Base-by-base conservation (phyloP, 1,140 invertebrate genomes). In the Cylas formicarius region DNA sequence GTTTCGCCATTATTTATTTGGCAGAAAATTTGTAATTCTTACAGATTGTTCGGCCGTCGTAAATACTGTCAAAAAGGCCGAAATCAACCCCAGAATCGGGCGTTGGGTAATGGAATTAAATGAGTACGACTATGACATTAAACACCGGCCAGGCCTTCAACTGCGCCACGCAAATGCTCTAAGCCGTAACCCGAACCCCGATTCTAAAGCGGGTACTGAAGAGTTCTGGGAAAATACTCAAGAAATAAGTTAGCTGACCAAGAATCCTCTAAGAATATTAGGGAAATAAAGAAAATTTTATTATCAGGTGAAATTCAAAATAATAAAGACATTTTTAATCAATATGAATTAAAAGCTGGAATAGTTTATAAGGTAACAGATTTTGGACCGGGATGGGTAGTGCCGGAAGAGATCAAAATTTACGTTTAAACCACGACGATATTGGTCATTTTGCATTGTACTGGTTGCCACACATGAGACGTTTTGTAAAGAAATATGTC, bases 401-500 rank as follows among this genome's bases (percentile, higher is more conserved):
- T 44, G n/a, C 7, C 29, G 7, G 29, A 32, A 32, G n/a, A n/a
- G n/a, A n/a, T n/a, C n/a, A n/a, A n/a, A n/a, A n/a, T n/a, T n/a
- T n/a, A n/a, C n/a, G n/a, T n/a, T n/a, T n/a, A n/a, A n/a, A n/a
- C 42, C 62, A 67, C 38, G 58, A 66, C 20, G 63, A 66, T 6
- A 52, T 53, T 3, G 60, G 62, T 4, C 62, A 62, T 49, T 53
- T 53, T 28, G 55, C 43, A 5, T 39, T 50, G 6, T 51, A 52
- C 32, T 2, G n/a, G n/a, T n/a, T n/a, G n/a, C n/a, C n/a, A n/a
- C n/a, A n/a, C n/a, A n/a, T 32, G 11, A 6, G 29, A 13, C 7
- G 29, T 8, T 32, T 32, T 32, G 17, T 6, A 6, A 32, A 32
- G 29, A 32, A 32, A 16, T 32, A 32, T 32, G 29, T 32, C 7